Evolutionary conservation across 1,140 invertebrate species (phyloP).

Genomic region (Drosophila parvula): DNA sequence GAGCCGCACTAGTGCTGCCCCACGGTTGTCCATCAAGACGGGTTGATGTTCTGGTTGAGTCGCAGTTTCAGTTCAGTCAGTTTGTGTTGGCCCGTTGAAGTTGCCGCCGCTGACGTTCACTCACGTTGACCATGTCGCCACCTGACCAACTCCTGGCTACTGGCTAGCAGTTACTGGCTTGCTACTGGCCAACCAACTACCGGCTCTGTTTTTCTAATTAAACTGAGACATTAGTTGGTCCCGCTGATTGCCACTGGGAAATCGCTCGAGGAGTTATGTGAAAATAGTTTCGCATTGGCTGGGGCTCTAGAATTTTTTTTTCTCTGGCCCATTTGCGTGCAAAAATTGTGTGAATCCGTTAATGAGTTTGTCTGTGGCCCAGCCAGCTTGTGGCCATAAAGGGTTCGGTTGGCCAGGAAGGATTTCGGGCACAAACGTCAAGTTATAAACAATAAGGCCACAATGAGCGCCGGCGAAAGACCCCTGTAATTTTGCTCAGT

Average conservation of each 20-base stretch:
- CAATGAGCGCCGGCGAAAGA: conserved; percentile 25
- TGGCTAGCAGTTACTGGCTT: conserved; percentile 9
- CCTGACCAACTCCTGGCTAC: conserved; percentile 41
- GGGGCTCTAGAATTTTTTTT: conserved; percentile 50
- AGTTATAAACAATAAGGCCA: conserved; percentile 46
- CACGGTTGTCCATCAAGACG: conserved; percentile 67
- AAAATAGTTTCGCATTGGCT: conserved; percentile 75
- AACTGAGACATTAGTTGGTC: conserved; percentile 70
- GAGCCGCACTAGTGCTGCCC: conserved; percentile 66
- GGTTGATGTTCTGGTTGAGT: conserved; percentile 38
- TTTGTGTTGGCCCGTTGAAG: conserved; percentile 37
- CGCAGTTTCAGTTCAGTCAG: conserved; percentile 19
- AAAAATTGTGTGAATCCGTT: conserved; percentile 78
- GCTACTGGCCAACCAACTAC: conserved; percentile 1
- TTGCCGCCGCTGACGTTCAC: conserved; percentile 68
- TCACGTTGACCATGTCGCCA: conserved; percentile 63
- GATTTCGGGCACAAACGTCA: conserved; percentile 40
- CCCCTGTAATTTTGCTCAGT: conserved; percentile 12
- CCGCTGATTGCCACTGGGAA: conserved; percentile 78
- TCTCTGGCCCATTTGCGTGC: conserved; percentile 66
- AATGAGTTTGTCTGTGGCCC: conserved; percentile 53
- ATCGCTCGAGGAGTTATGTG: conserved; percentile 70
- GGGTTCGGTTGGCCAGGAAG: conserved; percentile 28
- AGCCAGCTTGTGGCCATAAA: conserved; percentile 1
- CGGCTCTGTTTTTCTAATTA: conserved; percentile 66